These are phyloP conservation scores for Heterohyrax brucei DNA, from an alignment of 2,797 vertebrate species.

Conservation along the genomic window DNA sequence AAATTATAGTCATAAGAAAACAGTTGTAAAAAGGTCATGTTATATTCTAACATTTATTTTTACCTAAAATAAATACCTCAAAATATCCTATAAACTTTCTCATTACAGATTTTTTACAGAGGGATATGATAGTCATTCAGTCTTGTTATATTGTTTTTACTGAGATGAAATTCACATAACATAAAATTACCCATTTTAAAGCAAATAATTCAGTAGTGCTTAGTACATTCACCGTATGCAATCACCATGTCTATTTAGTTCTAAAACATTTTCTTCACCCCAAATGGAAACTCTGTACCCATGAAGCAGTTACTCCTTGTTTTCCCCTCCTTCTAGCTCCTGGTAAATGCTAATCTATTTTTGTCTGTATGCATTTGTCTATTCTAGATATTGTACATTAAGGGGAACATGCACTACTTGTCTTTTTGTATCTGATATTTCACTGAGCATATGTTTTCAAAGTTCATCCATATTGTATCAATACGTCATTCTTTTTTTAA, in stretches of 20 bases:
- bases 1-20: slow-evolving; percentile 12
- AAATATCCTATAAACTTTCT: neutral
- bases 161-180: slow-evolving; percentile 22
- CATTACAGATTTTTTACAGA: slow-evolving; percentile 23
- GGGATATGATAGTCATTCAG: neutral
- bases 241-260: neutral
- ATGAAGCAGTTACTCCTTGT: too few species aligned
- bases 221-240: neutral
- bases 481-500: neutral
- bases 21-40: neutral
- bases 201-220: slow-evolving; percentile 43
- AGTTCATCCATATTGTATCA: neutral
- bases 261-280: slow-evolving; percentile 36
- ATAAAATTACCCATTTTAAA: slow-evolving; percentile 69
- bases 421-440: slow-evolving; percentile 19
- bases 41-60: slow-evolving; percentile 44
- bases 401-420: neutral
- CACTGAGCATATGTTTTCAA: slow-evolving; percentile 51
- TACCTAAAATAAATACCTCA: slow-evolving; percentile 54
- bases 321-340: neutral
- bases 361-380: neutral
- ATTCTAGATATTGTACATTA: slow-evolving; percentile 22
- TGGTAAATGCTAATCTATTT: neutral
- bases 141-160: slow-evolving; percentile 21
- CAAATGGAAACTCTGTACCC: neutral